phyloP scores from a whole-genome alignment of 2,797 vertebrate genomes.

The Sandelia bainsii region DNA sequence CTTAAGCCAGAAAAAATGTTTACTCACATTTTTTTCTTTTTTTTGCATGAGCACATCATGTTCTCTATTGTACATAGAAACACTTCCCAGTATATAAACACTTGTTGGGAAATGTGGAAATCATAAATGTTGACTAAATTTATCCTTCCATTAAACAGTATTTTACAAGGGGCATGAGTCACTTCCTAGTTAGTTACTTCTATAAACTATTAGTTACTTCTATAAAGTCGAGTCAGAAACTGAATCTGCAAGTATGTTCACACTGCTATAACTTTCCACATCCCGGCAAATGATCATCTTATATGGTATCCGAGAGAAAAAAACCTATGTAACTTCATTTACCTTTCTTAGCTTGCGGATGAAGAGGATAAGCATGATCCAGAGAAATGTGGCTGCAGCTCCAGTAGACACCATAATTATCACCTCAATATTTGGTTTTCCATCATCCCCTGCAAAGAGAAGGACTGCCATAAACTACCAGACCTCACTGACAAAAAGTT shows the following conservation, averaged over 20 bases:
- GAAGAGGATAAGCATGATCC: constrained; percentile 95
- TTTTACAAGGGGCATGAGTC: constrained; percentile 44
- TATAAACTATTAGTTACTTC: background rate
- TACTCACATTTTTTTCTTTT: background rate
- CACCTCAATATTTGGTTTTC: constrained; percentile 91
- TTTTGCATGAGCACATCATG: constrained; percentile 24
- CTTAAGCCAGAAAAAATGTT: background rate
- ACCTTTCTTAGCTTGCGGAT: constrained; percentile 95
- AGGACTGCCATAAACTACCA: constrained; percentile 37
- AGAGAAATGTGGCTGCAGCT: constrained; percentile 93
- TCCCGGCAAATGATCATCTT: constrained; percentile 2
- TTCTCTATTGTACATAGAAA: constrained; percentile 33
- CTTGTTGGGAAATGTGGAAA: constrained; percentile 38
- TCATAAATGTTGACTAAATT: constrained; percentile 41
- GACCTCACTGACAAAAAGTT: background rate
- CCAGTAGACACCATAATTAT: constrained; percentile 94
- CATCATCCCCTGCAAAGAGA: constrained; percentile 87
- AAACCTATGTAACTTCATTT: constrained; percentile 34
- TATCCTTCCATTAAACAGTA: constrained; percentile 14
- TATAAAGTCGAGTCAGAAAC: background rate
- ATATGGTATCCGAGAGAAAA: constrained; percentile 14
- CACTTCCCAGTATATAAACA: background rate
- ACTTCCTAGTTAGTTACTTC: background rate
- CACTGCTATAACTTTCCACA: background rate
- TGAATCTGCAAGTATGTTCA: background rate